A percentile compares a stretch with the other conserved stretches of the same genome.
phyloP scores from a whole-genome alignment of 1,140 invertebrate species.

The Rhysida immarginata region DNA sequence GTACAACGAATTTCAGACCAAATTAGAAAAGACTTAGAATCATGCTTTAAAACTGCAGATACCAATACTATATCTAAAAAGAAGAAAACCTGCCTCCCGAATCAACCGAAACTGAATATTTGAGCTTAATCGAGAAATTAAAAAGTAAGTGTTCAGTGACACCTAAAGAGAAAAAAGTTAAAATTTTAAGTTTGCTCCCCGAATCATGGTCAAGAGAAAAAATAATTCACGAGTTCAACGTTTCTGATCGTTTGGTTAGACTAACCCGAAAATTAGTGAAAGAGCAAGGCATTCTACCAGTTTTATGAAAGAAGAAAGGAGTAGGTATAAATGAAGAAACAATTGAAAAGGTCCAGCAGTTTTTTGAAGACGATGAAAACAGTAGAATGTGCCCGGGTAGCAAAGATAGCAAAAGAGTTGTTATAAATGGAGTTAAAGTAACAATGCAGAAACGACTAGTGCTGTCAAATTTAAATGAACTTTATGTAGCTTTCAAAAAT shows the following conservation, averaged over 20 bases:
- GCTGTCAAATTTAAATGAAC: neutral
- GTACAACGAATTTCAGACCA: neutral
- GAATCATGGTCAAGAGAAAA: neutral
- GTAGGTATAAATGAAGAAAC: neutral
- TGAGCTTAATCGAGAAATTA: neutral
- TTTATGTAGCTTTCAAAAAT: neutral
- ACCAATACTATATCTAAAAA: neutral
- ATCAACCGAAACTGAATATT: neutral
- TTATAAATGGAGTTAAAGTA: neutral
- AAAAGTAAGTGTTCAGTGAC: neutral
- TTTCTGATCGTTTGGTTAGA: neutral
- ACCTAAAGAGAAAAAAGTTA: neutral
- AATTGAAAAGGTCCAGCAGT: slow-evolving; percentile 12
- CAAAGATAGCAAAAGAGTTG: neutral
- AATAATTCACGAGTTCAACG: neutral
- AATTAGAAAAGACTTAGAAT: neutral
- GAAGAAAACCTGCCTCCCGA: too few species aligned
- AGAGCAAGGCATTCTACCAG: neutral
- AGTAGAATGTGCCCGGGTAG: slow-evolving; percentile 10
- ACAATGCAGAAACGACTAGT: neutral
- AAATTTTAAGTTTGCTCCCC: neutral
- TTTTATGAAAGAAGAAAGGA: neutral
- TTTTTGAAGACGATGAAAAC: slow-evolving; percentile 19
- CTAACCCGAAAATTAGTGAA: neutral
- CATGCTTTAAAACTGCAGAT: neutral